Conservation (phyloP, 2,888 invertebrate genomes). For the Hylaea fasciaria region DNA sequence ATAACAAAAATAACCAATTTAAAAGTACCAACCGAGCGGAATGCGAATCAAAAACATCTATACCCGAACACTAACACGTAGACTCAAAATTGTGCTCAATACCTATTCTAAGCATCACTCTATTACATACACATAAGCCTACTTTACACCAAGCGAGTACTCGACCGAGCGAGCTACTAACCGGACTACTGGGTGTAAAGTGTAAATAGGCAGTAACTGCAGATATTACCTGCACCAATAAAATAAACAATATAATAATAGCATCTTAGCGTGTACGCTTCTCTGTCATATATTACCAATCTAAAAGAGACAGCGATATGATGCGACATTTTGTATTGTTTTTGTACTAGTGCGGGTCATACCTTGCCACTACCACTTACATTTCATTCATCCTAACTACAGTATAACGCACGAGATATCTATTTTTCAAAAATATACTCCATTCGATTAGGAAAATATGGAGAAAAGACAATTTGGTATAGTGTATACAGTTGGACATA, state of each 20-base stretch:
- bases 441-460: constrained; percentile 67
- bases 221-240: constrained; percentile 2
- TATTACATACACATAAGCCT: constrained; percentile 29
- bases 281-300: too few relatives aligned
- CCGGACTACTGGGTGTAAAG: constrained; percentile 21
- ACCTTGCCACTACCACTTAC: constrained; percentile 43
- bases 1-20: not conserved
- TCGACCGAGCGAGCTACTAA: constrained; percentile 7
- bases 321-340: too few relatives aligned
- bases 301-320: too few relatives aligned
- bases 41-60: constrained; percentile 25
- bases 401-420: constrained; percentile 59
- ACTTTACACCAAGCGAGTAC: constrained; percentile 20
- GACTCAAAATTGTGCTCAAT: constrained; percentile 54
- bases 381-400: constrained; percentile 68
- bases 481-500: constrained; percentile 51
- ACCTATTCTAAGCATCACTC: constrained; percentile 39
- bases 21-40: constrained; percentile 4
- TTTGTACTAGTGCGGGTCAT: too few relatives aligned
- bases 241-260: too few relatives aligned
- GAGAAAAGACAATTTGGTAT: constrained; percentile 60
- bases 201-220: constrained; percentile 12
- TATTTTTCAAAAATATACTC: constrained; percentile 77
- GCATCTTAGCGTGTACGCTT: too few relatives aligned
- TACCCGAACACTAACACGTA: constrained; percentile 52